These are phyloP conservation scores for Neofelis nebulosa DNA, from an alignment of 2,113 vertebrate genomes.

Conservation along the genomic window DNA sequence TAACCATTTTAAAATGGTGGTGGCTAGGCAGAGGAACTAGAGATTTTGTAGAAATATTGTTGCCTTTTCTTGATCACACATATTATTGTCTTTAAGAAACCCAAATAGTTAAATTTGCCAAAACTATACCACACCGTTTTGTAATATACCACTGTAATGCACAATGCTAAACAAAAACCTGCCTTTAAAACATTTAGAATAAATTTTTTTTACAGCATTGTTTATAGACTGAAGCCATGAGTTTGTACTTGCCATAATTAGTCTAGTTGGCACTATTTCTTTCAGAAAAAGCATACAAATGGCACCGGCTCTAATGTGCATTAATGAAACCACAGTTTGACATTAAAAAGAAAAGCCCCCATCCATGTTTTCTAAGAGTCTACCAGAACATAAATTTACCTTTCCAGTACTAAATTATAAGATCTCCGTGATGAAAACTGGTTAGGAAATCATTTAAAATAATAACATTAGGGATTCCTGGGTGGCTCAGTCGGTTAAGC, in stretches of 20 bases:
- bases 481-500: too few relatives aligned
- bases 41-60: not conserved
- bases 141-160: not conserved
- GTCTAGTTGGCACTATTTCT: not conserved
- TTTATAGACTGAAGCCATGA: not conserved
- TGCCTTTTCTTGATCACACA: not conserved
- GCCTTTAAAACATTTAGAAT: not conserved
- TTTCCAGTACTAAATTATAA: not conserved
- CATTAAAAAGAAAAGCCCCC: not conserved
- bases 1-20: not conserved
- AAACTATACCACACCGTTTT: not conserved
- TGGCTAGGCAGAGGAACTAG: not conserved
- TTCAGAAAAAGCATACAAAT: not conserved
- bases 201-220: not conserved
- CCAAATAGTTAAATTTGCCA: not conserved
- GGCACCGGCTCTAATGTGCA: not conserved
- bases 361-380: not conserved
- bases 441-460: not conserved
- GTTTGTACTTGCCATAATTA: not conserved
- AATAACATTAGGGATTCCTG: too few relatives aligned
- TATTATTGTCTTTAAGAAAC: not conserved
- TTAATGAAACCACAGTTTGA: not conserved
- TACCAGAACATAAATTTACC: not conserved
- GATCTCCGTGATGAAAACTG: not conserved
- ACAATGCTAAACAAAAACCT: not conserved